Base-by-base conservation (phyloP, 2,888 invertebrate genomes). In the Drosophila mimetica region DNA sequence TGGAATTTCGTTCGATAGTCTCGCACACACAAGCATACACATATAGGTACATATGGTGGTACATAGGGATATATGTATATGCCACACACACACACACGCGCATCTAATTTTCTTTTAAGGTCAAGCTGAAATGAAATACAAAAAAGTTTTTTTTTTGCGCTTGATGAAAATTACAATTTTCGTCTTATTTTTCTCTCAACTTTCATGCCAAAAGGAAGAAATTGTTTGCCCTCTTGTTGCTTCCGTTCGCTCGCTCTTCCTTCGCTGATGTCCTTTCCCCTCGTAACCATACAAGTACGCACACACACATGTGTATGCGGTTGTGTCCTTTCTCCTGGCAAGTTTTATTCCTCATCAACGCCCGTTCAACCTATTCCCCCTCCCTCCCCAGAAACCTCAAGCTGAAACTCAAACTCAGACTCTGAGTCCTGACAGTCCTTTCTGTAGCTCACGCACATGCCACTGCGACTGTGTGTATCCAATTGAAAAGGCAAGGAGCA, bases 111-210 rank as follows among this genome's bases (percentile, higher is more conserved):
- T 86, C 77, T 87, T 88, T 87, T 89, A 86, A 90, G 89, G 87
- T 89, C 85, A 87, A 72, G 67, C 71, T 59, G 60, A 63, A 88
- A 89, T 81, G 84, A 90, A 89, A 89, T 88, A 88, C 80, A 77
- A 80, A 84, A 79, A 74, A 77, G 77, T 7, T 71, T 64, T 39
- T 55, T 70, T 66, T 55, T 74, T 71, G n/a, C 61, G 78, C 86
- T 85, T 82, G 89, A 90, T 90, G 88, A 90, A 90, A 90, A 90
- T 90, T 90, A 90, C 90, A 90, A 90, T 90, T 90, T 86, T 89
- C 79, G 75, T 77, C 79, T 77, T 79, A 77, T 82, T 77, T 87
- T 86, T 79, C 76, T 80, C 77, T 84, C 78, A 84, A 84, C 77
- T 88, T 88, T 79, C 88, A 63, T 87, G 74, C 72, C 69, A 71